phyloP scores from a whole-genome alignment of 2,888 invertebrate genomes.

The Cerastis leucographa region DNA sequence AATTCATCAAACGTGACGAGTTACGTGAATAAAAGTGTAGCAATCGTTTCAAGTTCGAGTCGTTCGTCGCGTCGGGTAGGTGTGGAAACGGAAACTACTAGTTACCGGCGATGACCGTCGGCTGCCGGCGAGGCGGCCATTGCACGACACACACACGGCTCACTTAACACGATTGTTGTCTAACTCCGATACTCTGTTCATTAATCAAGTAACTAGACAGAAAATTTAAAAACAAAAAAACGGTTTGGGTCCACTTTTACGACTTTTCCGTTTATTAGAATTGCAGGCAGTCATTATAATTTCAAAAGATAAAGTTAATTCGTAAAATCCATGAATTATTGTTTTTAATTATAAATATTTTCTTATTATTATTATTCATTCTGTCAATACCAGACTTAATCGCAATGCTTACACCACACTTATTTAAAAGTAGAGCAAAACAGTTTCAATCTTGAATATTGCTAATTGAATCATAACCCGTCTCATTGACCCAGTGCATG shows the following conservation, averaged over 20 bases:
- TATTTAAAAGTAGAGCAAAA: conserved; percentile 19
- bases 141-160: conserved; percentile 34
- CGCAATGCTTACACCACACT: conserved; percentile 2
- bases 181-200: conserved; percentile 4
- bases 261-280: neutral
- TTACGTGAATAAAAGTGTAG: conserved; percentile 63
- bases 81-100: conserved; percentile 63
- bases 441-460: conserved; percentile 41
- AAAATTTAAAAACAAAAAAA: neutral
- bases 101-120: conserved; percentile 43
- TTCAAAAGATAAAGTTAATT: neutral
- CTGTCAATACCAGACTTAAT: neutral
- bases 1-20: conserved; percentile 47
- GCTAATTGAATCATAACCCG: conserved; percentile 36
- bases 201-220: conserved; percentile 24
- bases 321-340: neutral
- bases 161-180: conserved; percentile 40
- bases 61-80: conserved; percentile 34
- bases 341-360: neutral
- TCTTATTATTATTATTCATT: neutral
- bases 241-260: neutral
- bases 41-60: conserved; percentile 64
- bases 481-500: conserved; percentile 44
- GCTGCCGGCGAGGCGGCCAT: conserved; percentile 14
- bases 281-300: neutral